Evolutionary conservation across 2,113 vertebrate species (phyloP), one percentile per base, ranked within the genome.

Genomic region (Anser brachyrhynchus): DNA sequence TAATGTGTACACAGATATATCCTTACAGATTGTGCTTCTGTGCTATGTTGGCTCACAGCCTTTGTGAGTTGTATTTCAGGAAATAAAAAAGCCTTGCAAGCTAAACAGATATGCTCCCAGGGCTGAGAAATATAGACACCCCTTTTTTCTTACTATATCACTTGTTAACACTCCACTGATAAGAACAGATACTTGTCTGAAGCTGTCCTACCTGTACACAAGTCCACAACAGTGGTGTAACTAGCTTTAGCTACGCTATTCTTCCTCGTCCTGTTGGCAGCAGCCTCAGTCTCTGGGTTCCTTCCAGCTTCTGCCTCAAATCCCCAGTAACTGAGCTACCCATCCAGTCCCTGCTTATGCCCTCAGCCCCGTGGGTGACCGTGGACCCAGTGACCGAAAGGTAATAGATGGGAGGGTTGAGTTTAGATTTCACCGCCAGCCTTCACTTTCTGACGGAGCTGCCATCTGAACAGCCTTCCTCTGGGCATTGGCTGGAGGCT

Each of bases 381-480:
- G 10, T 0, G 5, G 55, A 10, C 37, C 62, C 31, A 39, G 15
- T 11, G 44, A 59, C n/a, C 1, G 1, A 37, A 61, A 58, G 0
- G 1, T 10, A 46, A 54, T 0, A 4, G 8, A 22, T 10, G 22
- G 33, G 18, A 62, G 13, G 9, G 39, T 20, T 72, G 49, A 76
- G 39, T 74, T 70, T 21, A 59, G 28, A 17, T 67, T 62, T 11
- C 20, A 14, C 2, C 1, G 1, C 23, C 13, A 61, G n/a, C 28
- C 16, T 73, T 54, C 69, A n/a, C 19, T 31, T 7, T 44, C 62
- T 31, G 39, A 51, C 3, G 39, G 54, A 89, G 43, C 51, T 58
- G 44, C 70, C 55, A 22, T 12, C 20, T 3, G 5, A 46, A 67
- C 0, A 25, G 10, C 8, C 41, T 61, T 90, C 78, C 54, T 65